These are phyloP conservation scores for Phymorhynchus buccinoides DNA, from an alignment of 1,140 invertebrate genomes.

Conservation along the genomic window DNA sequence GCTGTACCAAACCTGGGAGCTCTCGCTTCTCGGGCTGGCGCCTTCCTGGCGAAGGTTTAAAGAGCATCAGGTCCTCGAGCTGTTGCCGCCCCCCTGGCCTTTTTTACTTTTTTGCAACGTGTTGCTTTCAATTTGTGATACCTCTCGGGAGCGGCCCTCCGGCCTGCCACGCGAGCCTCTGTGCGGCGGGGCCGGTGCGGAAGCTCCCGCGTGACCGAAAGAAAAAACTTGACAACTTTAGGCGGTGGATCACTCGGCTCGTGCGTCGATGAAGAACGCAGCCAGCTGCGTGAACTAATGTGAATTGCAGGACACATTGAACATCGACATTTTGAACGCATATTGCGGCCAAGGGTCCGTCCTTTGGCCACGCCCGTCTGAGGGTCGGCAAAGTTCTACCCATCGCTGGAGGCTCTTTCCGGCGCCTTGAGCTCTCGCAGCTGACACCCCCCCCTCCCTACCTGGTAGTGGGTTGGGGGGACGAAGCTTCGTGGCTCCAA, in stretches of 20 bases:
- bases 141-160: too few relatives aligned
- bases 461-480: too few relatives aligned
- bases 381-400: slow-evolving; percentile 67
- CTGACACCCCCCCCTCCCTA: not conserved
- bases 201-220: not conserved
- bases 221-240: slow-evolving; percentile 62
- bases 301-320: slow-evolving; percentile 87
- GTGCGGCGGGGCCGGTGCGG: not conserved
- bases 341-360: slow-evolving; percentile 81
- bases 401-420: slow-evolving; percentile 8
- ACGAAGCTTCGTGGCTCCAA: not conserved
- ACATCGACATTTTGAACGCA: slow-evolving; percentile 87
- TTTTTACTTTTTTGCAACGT: not conserved
- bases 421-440: slow-evolving; percentile 8
- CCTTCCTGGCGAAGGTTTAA: not conserved
- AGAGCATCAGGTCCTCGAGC: not conserved
- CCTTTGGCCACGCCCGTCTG: slow-evolving; percentile 78
- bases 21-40: slow-evolving; percentile 4
- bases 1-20: not conserved
- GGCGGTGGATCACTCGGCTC: slow-evolving; percentile 82
- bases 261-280: slow-evolving; percentile 87
- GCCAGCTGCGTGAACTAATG: slow-evolving; percentile 83
- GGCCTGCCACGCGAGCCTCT: too few relatives aligned
- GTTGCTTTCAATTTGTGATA: too few relatives aligned
- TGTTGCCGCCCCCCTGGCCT: not conserved